Base-by-base conservation (phyloP, 2,888 invertebrate genomes). In the Rhagonycha fulva region DNA sequence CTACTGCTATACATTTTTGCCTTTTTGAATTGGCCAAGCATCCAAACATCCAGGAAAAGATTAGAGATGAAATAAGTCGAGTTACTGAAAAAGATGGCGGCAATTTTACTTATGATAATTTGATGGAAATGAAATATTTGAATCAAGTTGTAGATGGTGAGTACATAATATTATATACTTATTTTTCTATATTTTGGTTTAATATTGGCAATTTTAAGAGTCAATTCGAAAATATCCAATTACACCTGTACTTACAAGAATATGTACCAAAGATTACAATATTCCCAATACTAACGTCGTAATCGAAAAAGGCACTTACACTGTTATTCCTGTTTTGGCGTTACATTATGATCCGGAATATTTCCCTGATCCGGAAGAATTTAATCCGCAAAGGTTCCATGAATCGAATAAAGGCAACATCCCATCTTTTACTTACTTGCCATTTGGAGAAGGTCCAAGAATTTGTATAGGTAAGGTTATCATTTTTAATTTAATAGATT, bases 341-440 rank as follows among this genome's bases (percentile, higher is more conserved):
- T 77, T 85, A 14, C 84, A 84, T 9, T 79, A 81, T 61, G 84
- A 84, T 76, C 81, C 83, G 4, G 83, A 84, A 72, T 82, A 82
- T 74, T 84, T n/a, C 1, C 47, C 47, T 2, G 7, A 47, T 47
- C 47, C 47, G 2, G 2, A 47, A 4, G n/a, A 47, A 10, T 47
- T 47, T n/a, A n/a, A 47, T 47, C 47, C 47, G 4, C 7, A 47
- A n/a, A n/a, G 47, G 47, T 47, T 47, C 9, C n/a, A 47, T 7
- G n/a, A n/a, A 0, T 11, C n/a, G 0, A 47, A 47, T 7, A 47
- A n/a, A 7, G 1, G 1, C 9, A 47, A n/a, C 5, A n/a, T 47
- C n/a, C n/a, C 9, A 2, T 2, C 47, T 47, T n/a, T n/a, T 2
- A 10, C 11, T 47, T 47, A 47, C n/a, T 11, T 47, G 47, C 47